phyloP scores from a whole-genome alignment of 2,797 vertebrate genomes.

The Mormyrops attenuatus region DNA sequence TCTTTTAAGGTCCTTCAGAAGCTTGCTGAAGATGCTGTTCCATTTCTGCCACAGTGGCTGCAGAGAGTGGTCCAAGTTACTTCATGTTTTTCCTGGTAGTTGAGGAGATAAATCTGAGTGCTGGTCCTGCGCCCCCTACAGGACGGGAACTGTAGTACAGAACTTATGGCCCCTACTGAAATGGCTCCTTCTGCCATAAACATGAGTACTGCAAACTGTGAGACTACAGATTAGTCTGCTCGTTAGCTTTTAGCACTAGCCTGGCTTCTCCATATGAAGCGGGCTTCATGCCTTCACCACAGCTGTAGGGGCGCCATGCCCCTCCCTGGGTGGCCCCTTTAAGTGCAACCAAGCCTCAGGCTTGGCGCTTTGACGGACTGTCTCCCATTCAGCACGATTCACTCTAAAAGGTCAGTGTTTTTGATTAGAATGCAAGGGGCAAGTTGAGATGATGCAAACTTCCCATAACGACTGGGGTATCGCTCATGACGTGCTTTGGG shows the following conservation, averaged over 20 bases:
- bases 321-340: background rate
- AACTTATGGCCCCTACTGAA: background rate
- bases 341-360: background rate
- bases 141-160: background rate
- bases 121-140: background rate
- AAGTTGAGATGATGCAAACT: background rate
- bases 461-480: background rate
- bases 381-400: background rate
- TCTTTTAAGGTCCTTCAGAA: background rate
- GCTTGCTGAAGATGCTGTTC: background rate
- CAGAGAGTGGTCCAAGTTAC: background rate
- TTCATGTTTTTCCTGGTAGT: conserved; percentile 18
- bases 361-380: background rate
- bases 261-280: background rate
- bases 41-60: background rate
- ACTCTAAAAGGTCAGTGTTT: conserved; percentile 12
- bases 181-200: background rate
- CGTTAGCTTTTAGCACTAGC: background rate
- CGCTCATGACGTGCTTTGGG: background rate
- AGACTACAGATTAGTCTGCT: background rate
- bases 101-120: background rate
- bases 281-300: background rate
- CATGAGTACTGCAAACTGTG: too few species aligned
- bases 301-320: background rate
- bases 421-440: conserved; percentile 9